Base-by-base conservation (phyloP, 2,888 invertebrate genomes). In the Mimachlamys varia region DNA sequence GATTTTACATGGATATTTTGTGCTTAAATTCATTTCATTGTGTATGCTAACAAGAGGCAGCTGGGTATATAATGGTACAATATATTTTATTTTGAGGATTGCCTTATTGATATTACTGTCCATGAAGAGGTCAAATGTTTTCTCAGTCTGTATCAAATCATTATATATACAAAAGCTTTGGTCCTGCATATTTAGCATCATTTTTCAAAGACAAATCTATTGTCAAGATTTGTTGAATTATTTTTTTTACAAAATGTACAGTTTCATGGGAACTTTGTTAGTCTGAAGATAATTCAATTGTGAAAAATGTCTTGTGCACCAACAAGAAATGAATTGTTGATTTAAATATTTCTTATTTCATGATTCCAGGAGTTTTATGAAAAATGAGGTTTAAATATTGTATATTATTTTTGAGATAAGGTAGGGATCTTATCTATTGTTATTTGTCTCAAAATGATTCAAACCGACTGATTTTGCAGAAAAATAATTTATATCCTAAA, bases 201-300 rank as follows among this genome's bases (percentile, higher is more conserved):
- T 33, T 7, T 13, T 22, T 33, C n/a, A n/a, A 62, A 1, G 22
- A n/a, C 2, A 62, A 62, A 17, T 44, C 4, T 44, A 44, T 44
- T 3, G 62, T 62, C n/a, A 17, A 53, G n/a, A 19, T 53, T 53
- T 13, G 53, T 53, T 19, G 53, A 53, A 19, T 53, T 53, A 1
- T 2, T 53, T 53, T n/a, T n/a, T n/a, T n/a, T n/a, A n/a, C n/a
- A n/a, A n/a, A n/a, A n/a, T n/a, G n/a, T n/a, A n/a, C n/a, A n/a
- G n/a, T n/a, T n/a, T n/a, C n/a, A n/a, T n/a, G n/a, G n/a, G 62
- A 62, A 62, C 62, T 22, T 62, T 62, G 62, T n/a, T 62, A 62
- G 62, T 62, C 62, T 62, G 62, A 53, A n/a, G n/a, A n/a, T n/a
- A n/a, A n/a, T n/a, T n/a, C n/a, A n/a, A n/a, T n/a, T n/a, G n/a